Percentiles rank a stretch among this genome's conserved stretches.
phyloP scores from a whole-genome alignment of 2,113 vertebrate species.

The Erinaceus europaeus region DNA sequence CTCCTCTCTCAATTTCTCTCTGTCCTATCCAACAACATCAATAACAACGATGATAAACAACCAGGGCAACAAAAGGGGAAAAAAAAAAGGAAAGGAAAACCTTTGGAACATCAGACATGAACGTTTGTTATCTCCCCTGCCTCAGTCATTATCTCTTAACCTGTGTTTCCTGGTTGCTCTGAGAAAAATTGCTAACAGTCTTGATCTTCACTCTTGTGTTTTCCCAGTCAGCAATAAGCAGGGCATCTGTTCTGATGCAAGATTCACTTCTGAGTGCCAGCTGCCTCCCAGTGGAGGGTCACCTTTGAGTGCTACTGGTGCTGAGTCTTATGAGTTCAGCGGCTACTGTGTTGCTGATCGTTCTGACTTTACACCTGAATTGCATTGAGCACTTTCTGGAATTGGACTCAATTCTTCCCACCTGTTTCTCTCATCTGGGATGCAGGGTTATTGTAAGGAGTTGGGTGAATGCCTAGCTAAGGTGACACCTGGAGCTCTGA shows the following conservation, averaged over 20 bases:
- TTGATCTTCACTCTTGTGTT: too few relatives aligned
- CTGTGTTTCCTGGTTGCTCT: too few relatives aligned
- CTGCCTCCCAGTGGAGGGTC: not conserved
- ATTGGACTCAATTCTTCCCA: not conserved
- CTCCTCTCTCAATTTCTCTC: too few relatives aligned
- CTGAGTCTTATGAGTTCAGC: not conserved
- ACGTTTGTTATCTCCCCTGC: too few relatives aligned
- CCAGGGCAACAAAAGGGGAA: too few relatives aligned
- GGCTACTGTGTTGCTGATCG: not conserved
- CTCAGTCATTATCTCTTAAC: too few relatives aligned
- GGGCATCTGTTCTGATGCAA: not conserved
- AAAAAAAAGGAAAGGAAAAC: too few relatives aligned
- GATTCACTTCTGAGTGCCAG: not conserved
- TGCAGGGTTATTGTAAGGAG: not conserved
- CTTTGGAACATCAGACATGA: too few relatives aligned
- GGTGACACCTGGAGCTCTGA: not conserved
- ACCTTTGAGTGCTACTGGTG: not conserved
- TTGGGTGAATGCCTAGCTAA: not conserved
- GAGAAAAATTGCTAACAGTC: too few relatives aligned
- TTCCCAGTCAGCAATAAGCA: not conserved
- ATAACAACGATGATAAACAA: too few relatives aligned
- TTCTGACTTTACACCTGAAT: too few relatives aligned
- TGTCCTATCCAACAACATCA: too few relatives aligned
- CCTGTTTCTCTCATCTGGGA: slow-evolving; percentile 24
- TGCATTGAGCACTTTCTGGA: slow-evolving; percentile 32